A percentile compares a stretch with the other conserved stretches of the same genome.
Evolutionary conservation across 92 coral and sea anemone genomes (phyloP).

Genomic region (Paramuricea clavata): DNA sequence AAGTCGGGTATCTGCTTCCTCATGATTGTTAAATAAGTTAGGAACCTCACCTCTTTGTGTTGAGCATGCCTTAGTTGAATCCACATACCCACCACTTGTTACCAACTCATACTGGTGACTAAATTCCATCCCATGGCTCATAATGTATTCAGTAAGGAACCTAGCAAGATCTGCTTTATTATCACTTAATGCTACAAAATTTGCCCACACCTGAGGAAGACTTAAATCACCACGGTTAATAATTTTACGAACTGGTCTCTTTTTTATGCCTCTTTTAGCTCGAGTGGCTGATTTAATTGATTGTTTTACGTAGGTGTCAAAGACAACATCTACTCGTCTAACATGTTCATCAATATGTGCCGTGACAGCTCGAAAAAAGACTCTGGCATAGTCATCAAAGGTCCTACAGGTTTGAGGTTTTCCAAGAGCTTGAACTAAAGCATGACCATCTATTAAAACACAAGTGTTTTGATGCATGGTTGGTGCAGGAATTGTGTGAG

Average conservation of each 20-base stretch:
- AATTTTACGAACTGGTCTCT: constrained; percentile 19
- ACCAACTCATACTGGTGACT: constrained; percentile 27
- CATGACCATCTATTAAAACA: constrained; percentile 35
- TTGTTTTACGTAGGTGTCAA: constrained; percentile 3
- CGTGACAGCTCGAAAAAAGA: neutral
- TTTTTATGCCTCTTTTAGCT: neutral
- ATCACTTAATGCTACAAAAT: constrained; percentile 28
- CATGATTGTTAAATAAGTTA: constrained; percentile 14
- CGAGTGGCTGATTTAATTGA: constrained; percentile 47
- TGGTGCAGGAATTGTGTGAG: neutral
- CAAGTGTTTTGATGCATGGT: neutral
- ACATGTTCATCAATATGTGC: constrained; percentile 4
- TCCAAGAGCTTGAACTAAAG: constrained; percentile 13
- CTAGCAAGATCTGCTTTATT: constrained; percentile 48
- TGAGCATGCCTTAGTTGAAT: constrained; percentile 25
- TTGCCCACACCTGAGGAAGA: constrained; percentile 50
- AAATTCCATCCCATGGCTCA: constrained; percentile 18
- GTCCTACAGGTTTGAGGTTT: constrained; percentile 28
- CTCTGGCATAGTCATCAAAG: constrained; percentile 9
- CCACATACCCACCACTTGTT: constrained; percentile 19
- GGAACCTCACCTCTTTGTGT: constrained; percentile 20
- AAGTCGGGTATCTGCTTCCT: constrained; percentile 42
- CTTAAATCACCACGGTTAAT: constrained; percentile 20
- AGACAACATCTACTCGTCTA: neutral
- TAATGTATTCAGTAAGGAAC: constrained; percentile 19